phyloP scores from a whole-genome alignment of 2,888 invertebrate species.

The Agrochola lychnidis region DNA sequence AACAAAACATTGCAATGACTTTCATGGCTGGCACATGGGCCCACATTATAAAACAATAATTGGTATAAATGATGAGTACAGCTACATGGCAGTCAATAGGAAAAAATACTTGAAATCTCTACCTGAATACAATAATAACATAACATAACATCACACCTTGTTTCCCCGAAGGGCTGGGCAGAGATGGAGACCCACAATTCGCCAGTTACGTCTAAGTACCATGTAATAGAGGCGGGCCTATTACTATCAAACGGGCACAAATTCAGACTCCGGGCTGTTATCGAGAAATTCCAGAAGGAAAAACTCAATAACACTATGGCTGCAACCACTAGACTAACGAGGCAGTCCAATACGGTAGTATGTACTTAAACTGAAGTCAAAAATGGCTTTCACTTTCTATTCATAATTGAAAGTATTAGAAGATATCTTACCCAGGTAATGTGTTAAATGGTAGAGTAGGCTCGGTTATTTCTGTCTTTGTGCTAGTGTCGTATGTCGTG shows the following conservation, averaged over 20 bases:
- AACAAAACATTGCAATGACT: slow-evolving; percentile 12
- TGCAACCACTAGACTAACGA: too few species aligned
- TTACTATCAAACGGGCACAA: too few species aligned
- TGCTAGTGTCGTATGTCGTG: slow-evolving; percentile 82
- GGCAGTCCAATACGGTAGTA: neutral
- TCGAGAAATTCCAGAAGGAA: too few species aligned
- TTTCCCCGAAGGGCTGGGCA: too few species aligned
- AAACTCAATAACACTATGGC: too few species aligned
- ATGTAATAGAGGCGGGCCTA: too few species aligned
- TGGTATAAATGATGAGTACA: neutral
- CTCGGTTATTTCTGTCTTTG: slow-evolving; percentile 71
- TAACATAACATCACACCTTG: too few species aligned
- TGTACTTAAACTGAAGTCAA: neutral
- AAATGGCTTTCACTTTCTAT: slow-evolving; percentile 10
- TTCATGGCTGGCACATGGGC: neutral
- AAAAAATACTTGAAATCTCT: neutral
- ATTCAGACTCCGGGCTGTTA: too few species aligned
- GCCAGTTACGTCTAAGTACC: too few species aligned
- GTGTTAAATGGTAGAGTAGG: slow-evolving; percentile 79
- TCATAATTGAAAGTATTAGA: neutral
- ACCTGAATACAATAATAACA: neutral
- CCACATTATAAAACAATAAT: neutral
- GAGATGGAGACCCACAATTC: too few species aligned
- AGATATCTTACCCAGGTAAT: slow-evolving; percentile 76
- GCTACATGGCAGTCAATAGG: neutral